Percentiles rank a stretch among this genome's conserved stretches.
Conservation (phyloP, 2,888 invertebrate species). For the Fabriciana adippe region DNA sequence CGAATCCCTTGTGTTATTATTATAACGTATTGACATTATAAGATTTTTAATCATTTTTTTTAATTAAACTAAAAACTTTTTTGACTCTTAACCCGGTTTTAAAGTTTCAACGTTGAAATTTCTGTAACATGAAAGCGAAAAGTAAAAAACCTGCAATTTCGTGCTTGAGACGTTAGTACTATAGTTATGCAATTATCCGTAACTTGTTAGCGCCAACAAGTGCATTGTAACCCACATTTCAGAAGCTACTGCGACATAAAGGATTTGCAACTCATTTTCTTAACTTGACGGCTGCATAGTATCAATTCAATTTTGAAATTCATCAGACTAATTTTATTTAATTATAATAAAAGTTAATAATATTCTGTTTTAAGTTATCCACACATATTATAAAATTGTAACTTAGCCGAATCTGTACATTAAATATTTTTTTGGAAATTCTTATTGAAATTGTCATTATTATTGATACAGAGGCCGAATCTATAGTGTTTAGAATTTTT, state of each 20-base stretch:
- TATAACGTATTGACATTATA: too few relatives aligned
- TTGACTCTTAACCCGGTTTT: conserved; percentile 15
- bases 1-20: too few relatives aligned
- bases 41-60: neutral
- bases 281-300: neutral
- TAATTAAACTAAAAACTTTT: conserved; percentile 6
- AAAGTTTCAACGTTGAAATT: conserved; percentile 10
- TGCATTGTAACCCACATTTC: conserved; percentile 23
- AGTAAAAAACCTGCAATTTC: conserved; percentile 30
- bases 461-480: too few relatives aligned
- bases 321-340: too few relatives aligned
- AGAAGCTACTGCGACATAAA: conserved; percentile 9
- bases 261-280: neutral
- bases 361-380: too few relatives aligned
- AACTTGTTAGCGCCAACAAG: conserved; percentile 32
- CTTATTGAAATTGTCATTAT: too few relatives aligned
- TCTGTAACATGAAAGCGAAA: conserved; percentile 1
- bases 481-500: too few relatives aligned
- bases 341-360: too few relatives aligned
- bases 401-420: too few relatives aligned
- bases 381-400: too few relatives aligned
- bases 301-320: too few relatives aligned
- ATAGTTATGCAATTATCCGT: conserved; percentile 37
- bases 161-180: conserved; percentile 28
- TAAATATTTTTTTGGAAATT: too few relatives aligned